Evolutionary conservation across 2,797 vertebrate genomes (phyloP).

Genomic region (Sciurus carolinensis): DNA sequence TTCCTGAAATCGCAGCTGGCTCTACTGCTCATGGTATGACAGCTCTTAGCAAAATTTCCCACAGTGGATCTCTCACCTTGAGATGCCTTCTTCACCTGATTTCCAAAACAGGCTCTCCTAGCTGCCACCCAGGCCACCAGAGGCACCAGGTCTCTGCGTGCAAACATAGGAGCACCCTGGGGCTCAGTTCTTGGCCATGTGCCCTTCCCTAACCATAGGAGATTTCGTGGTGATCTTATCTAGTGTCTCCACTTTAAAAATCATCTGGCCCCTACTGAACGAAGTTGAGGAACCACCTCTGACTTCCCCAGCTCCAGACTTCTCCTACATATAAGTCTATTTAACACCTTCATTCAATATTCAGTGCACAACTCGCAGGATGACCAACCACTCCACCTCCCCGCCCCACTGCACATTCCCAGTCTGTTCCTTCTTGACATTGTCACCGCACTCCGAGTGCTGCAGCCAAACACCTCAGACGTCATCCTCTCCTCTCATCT

Average conservation of each 20-base stretch:
- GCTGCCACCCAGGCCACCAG: neutral
- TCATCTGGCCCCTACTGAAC: too few species aligned
- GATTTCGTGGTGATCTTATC: neutral
- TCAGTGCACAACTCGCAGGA: neutral
- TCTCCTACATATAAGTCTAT: neutral
- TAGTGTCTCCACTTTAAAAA: neutral
- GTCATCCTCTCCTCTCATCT: neutral
- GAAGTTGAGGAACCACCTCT: neutral
- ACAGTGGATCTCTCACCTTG: neutral
- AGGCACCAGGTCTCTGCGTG: neutral
- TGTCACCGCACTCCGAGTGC: neutral
- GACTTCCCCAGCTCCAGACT: neutral
- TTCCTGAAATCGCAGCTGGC: neutral
- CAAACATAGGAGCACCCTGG: neutral
- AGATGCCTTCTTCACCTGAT: neutral
- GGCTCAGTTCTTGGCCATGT: neutral
- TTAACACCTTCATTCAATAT: neutral
- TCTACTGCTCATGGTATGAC: neutral
- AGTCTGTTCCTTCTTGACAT: neutral
- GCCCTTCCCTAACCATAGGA: accelerated
- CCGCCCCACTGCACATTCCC: neutral
- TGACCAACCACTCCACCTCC: neutral
- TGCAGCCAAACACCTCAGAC: neutral
- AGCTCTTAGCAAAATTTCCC: neutral
- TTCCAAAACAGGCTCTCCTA: neutral